A percentile compares a stretch with the other conserved stretches of the same genome.
phyloP scores from a whole-genome alignment of 1,140 invertebrate species.

The Littorina saxatilis region DNA sequence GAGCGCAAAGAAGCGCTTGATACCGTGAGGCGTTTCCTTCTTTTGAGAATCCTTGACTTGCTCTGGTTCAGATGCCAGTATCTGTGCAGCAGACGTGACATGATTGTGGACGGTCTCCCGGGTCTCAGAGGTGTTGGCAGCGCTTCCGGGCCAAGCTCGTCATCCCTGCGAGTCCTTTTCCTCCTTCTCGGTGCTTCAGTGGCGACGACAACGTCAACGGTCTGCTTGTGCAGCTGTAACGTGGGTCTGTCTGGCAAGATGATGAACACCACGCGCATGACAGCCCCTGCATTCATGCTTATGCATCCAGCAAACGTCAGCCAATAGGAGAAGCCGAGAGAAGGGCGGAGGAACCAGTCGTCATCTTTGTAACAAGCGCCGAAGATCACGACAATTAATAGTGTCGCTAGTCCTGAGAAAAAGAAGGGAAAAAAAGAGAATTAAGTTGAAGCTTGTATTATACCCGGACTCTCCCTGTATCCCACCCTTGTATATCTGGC shows the following conservation, averaged over 20 bases:
- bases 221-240: neutral
- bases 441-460: neutral
- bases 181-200: neutral
- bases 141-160: neutral
- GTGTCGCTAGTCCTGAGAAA: neutral
- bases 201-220: neutral
- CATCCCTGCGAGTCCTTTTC: neutral
- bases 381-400: neutral
- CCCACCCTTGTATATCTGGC: neutral
- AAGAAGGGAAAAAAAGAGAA: neutral
- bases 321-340: conserved; percentile 19
- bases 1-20: too few relatives aligned
- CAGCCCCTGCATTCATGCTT: neutral
- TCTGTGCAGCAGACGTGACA: too few relatives aligned
- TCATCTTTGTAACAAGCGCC: neutral
- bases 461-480: too few relatives aligned
- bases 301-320: neutral
- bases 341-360: neutral
- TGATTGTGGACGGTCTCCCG: too few relatives aligned
- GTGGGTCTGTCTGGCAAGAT: neutral
- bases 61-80: too few relatives aligned
- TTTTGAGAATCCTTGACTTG: too few relatives aligned
- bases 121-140: too few relatives aligned
- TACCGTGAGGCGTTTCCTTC: too few relatives aligned
- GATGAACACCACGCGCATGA: neutral